These are phyloP conservation scores for Tetrapedia diversipes DNA, from an alignment of 2,888 invertebrate genomes.

Conservation along the genomic window DNA sequence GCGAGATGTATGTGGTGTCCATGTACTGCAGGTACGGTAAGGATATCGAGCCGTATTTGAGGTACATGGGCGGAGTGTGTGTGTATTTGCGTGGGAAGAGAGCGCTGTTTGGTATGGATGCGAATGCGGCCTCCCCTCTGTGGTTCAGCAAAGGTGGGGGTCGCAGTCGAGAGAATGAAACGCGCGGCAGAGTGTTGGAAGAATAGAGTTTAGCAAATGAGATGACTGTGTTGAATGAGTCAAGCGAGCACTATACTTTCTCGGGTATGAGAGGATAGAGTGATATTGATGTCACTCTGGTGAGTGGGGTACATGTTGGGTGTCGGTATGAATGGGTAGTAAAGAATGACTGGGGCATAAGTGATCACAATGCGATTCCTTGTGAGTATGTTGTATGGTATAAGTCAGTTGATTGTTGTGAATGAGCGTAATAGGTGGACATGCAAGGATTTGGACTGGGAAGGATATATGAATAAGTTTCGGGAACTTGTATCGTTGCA, in stretches of 20 bases:
- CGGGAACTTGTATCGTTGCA: neutral
- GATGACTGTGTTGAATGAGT: constrained; percentile 22
- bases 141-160: constrained; percentile 45
- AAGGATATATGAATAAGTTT: constrained; percentile 7
- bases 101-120: constrained; percentile 61
- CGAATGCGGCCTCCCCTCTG: constrained; percentile 61
- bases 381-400: neutral
- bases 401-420: neutral
- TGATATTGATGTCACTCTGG: constrained; percentile 32
- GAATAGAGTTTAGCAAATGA: neutral
- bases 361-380: constrained; percentile 26
- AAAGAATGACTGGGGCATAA: constrained; percentile 13
- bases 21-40: constrained; percentile 51
- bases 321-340: constrained; percentile 9
- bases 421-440: neutral
- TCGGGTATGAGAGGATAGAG: constrained; percentile 3
- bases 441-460: constrained; percentile 3
- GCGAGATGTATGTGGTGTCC: constrained; percentile 47
- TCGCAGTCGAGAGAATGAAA: constrained; percentile 9
- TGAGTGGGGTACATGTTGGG: neutral
- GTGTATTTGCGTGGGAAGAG: neutral
- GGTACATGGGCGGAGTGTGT: constrained; percentile 13
- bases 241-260: constrained; percentile 9
- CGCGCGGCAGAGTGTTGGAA: neutral
- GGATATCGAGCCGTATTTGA: constrained; percentile 16